A percentile compares a stretch with the other conserved stretches of the same genome.
These are phyloP conservation scores for Stomatorhinus ivindoensis DNA, from an alignment of 2,113 vertebrate genomes.

Conservation along the genomic window DNA sequence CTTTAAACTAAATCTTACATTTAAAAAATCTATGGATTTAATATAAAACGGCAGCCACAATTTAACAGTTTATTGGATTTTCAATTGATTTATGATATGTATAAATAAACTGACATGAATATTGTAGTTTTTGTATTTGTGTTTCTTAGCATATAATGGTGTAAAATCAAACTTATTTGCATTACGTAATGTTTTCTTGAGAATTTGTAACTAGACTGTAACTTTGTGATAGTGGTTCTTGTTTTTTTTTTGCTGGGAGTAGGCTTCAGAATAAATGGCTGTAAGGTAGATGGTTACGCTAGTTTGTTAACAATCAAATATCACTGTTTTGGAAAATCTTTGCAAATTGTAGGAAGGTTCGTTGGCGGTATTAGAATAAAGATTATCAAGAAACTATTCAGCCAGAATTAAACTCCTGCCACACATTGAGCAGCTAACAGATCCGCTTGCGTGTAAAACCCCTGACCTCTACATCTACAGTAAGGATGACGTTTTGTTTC, in stretches of 20 bases:
- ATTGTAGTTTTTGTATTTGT: background rate
- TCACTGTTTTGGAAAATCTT: background rate
- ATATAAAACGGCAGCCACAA: background rate
- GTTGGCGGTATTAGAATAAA: background rate
- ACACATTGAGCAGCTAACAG: background rate
- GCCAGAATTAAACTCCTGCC: background rate
- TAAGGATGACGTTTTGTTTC: background rate
- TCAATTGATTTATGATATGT: background rate
- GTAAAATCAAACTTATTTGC: background rate
- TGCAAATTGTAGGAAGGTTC: background rate
- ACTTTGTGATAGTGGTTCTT: background rate
- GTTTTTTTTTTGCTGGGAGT: background rate
- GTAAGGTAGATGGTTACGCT: background rate
- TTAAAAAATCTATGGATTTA: background rate
- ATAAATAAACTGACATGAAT: background rate
- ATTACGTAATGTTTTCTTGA: background rate
- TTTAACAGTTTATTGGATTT: background rate
- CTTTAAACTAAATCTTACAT: background rate
- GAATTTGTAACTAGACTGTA: background rate
- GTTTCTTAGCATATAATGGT: background rate
- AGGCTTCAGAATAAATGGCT: background rate
- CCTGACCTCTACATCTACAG: background rate
- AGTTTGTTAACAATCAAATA: background rate
- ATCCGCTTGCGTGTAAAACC: background rate
- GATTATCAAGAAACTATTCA: background rate